Conservation (phyloP, 2,888 invertebrate species). For the Nymphalis c-album region DNA sequence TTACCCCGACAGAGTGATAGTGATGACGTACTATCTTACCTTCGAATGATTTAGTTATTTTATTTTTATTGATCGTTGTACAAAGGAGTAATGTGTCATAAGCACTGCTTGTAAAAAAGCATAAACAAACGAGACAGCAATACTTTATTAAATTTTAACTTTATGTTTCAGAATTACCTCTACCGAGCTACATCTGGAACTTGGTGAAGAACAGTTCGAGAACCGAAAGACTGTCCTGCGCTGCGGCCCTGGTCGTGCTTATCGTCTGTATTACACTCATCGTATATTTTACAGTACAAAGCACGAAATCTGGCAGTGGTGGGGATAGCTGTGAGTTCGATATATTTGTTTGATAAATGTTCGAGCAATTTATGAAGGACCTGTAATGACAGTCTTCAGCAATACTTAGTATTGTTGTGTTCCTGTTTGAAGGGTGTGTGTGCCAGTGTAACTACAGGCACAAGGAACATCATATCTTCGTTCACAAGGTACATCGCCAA, state of each 20-base stretch:
- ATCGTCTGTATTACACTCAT: slow-evolving; percentile 49
- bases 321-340: slow-evolving; percentile 33
- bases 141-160: slow-evolving; percentile 6
- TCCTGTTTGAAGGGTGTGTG: too few species aligned
- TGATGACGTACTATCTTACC: too few species aligned
- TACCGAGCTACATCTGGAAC: slow-evolving; percentile 58
- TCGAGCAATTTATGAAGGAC: too few species aligned
- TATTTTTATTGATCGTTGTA: not conserved
- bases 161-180: slow-evolving; percentile 54
- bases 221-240: slow-evolving; percentile 62
- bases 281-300: slow-evolving; percentile 52
- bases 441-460: too few species aligned
- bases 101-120: too few species aligned
- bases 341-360: not conserved
- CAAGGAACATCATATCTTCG: too few species aligned
- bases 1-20: not conserved
- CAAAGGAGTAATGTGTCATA: not conserved
- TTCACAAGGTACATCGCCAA: too few species aligned
- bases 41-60: too few species aligned
- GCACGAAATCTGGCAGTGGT: slow-evolving; percentile 27
- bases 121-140: too few species aligned
- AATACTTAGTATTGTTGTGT: too few species aligned
- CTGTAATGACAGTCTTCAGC: too few species aligned
- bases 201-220: slow-evolving; percentile 60
- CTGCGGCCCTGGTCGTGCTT: slow-evolving; percentile 48